phyloP scores from a whole-genome alignment of 2,888 invertebrate genomes.

The Carcina quercana region DNA sequence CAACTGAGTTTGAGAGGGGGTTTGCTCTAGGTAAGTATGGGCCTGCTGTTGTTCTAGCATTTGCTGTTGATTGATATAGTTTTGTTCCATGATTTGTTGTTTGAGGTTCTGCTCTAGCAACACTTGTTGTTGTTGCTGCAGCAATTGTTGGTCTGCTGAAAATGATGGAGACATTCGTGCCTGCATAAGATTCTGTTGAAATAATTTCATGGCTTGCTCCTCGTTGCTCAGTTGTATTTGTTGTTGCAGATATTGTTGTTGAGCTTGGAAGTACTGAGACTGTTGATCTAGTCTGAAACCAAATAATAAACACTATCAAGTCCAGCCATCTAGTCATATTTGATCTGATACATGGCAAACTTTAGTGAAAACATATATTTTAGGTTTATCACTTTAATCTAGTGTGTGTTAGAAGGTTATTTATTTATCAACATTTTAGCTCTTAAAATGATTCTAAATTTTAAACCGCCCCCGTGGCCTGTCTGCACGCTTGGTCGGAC shows the following conservation, averaged over 20 bases:
- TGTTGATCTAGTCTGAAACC: slow-evolving; percentile 55
- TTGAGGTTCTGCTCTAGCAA: slow-evolving; percentile 48
- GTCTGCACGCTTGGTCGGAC: too few species aligned
- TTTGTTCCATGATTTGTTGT: slow-evolving; percentile 65
- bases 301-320: too few species aligned
- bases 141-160: slow-evolving; percentile 38
- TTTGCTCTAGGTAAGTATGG: slow-evolving; percentile 40
- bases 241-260: slow-evolving; percentile 68
- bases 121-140: slow-evolving; percentile 49
- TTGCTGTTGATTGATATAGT: slow-evolving; percentile 63
- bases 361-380: too few species aligned
- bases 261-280: slow-evolving; percentile 58
- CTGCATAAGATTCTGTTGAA: slow-evolving; percentile 74
- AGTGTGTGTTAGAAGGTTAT: too few species aligned
- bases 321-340: too few species aligned
- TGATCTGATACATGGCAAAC: too few species aligned
- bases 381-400: too few species aligned
- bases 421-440: too few species aligned
- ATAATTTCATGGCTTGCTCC: slow-evolving; percentile 71
- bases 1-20: slow-evolving; percentile 39
- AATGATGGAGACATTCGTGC: slow-evolving; percentile 57
- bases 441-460: too few species aligned
- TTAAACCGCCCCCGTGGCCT: too few species aligned
- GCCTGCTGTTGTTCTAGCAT: slow-evolving; percentile 56
- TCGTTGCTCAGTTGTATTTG: slow-evolving; percentile 67